Percentiles rank a stretch among this genome's conserved stretches.
Evolutionary conservation across 2,888 invertebrate species (phyloP).

Genomic region (Arrhopalites spinosus): DNA sequence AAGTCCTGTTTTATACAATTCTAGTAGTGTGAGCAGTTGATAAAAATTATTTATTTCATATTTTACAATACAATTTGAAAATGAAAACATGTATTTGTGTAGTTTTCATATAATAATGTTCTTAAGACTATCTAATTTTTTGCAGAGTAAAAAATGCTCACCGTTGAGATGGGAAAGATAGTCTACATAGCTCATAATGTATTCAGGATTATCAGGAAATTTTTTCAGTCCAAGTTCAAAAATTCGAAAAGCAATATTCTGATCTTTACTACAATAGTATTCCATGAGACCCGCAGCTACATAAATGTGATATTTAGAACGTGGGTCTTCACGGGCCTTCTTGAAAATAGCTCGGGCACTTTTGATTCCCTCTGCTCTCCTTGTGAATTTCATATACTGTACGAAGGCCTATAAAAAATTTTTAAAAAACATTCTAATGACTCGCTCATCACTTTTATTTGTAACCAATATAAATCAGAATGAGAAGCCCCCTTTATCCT

Average conservation of each 20-base stretch:
- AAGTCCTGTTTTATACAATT: not conserved
- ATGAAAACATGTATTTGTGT: too few species aligned
- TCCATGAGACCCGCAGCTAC: conserved; percentile 98
- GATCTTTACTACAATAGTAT: conserved; percentile 98
- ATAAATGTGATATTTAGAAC: conserved; percentile 87
- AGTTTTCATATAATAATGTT: too few species aligned
- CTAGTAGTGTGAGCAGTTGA: not conserved
- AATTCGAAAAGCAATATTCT: conserved; percentile 92
- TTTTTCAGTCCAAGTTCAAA: conserved; percentile 98
- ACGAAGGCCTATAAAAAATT: conserved; percentile 77
- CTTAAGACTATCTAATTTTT: too few species aligned
- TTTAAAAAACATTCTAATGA: conserved; percentile 5
- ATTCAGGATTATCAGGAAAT: conserved; percentile 92
- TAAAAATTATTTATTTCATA: not conserved
- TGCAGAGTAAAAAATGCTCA: conserved; percentile 61
- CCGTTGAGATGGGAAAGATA: conserved; percentile 96
- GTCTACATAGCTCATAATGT: conserved; percentile 93
- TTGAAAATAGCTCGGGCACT: conserved; percentile 94
- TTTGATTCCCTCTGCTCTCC: conserved; percentile 97
- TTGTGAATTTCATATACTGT: conserved; percentile 98
- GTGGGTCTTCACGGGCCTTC: conserved; percentile 85
- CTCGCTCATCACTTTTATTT: not conserved
- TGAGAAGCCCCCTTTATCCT: too few species aligned
- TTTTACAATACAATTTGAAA: not conserved
- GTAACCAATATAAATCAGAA: not conserved